phyloP scores from a whole-genome alignment of 2,888 invertebrate genomes.

The Prionchulus punctatus region DNA sequence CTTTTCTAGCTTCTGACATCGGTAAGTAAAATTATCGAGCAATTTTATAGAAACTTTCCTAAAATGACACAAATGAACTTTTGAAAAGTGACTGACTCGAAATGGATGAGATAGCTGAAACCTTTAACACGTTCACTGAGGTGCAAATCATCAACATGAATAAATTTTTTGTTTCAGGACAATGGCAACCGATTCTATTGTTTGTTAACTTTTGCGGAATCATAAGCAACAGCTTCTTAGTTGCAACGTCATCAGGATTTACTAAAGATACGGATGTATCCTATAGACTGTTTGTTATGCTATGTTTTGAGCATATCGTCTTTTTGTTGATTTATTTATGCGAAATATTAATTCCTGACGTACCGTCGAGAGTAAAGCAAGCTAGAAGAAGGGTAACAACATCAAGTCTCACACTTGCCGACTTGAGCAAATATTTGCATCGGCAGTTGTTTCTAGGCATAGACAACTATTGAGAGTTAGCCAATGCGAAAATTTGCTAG shows the following conservation, averaged over 20 bases:
- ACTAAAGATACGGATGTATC: constrained; percentile 8
- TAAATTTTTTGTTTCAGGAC: constrained; percentile 31
- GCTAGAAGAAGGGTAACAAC: constrained; percentile 16
- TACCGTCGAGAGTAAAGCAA: constrained; percentile 19
- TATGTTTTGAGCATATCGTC: constrained; percentile 5
- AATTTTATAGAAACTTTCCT: too few species aligned
- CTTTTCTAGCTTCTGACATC: constrained; percentile 35
- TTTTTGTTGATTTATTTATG: background rate
- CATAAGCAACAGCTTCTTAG: constrained; percentile 36
- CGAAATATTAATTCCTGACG: constrained; percentile 31
- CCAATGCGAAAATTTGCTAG: too few species aligned
- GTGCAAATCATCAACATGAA: too few species aligned
- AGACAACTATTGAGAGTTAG: too few species aligned
- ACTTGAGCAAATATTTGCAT: too few species aligned
- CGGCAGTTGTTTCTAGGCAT: too few species aligned
- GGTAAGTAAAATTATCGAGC: constrained; percentile 28
- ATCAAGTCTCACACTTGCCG: too few species aligned
- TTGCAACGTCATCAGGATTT: constrained; percentile 33
- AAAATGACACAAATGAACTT: too few species aligned
- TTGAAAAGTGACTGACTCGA: too few species aligned
- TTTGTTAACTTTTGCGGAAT: constrained; percentile 36
- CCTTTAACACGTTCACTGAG: too few species aligned
- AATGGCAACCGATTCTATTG: constrained; percentile 35
- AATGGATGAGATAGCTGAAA: too few species aligned
- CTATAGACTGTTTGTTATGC: background rate